Evolutionary conservation across 2,797 vertebrate genomes (phyloP).

Genomic region (Synanceia verrucosa): DNA sequence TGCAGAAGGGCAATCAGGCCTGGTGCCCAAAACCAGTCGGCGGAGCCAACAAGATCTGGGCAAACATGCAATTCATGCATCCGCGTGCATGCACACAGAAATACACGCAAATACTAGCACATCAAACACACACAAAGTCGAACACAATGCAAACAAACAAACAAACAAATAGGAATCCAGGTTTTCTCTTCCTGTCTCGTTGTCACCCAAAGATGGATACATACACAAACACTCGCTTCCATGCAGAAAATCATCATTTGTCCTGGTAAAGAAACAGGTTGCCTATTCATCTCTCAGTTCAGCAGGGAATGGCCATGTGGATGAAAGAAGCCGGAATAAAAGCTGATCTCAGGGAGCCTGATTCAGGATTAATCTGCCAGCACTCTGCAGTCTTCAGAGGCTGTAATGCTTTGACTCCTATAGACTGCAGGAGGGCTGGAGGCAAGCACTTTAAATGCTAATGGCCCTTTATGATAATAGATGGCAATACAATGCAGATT

Average conservation of each 20-base stretch:
- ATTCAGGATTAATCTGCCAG: conserved; percentile 70
- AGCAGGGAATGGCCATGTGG: conserved; percentile 50
- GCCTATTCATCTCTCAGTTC: conserved; percentile 62
- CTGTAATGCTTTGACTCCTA: conserved; percentile 73
- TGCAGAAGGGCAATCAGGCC: conserved; percentile 80
- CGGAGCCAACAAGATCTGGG: conserved; percentile 75
- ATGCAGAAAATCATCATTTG: conserved; percentile 34
- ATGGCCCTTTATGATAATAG: conserved; percentile 74
- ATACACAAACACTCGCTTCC: conserved; percentile 2
- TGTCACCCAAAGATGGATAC: conserved; percentile 34
- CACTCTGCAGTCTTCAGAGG: conserved; percentile 66
- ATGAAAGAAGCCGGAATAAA: conserved; percentile 64
- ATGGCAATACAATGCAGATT: conserved; percentile 66
- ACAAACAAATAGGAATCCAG: conserved; percentile 56
- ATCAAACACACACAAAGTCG: conserved; percentile 45
- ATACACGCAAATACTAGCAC: conserved; percentile 22
- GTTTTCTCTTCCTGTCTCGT: conserved; percentile 51
- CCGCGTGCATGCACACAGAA: conserved; percentile 20
- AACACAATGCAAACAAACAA: conserved; percentile 77
- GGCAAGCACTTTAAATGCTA: conserved; percentile 80
- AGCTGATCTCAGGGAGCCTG: conserved; percentile 63
- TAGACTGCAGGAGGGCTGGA: conserved; percentile 68
- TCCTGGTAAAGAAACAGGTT: conserved; percentile 63
- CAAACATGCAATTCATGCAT: conserved; percentile 75
- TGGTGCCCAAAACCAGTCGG: conserved; percentile 68